Percentiles rank a stretch among this genome's conserved stretches.
phyloP scores from a whole-genome alignment of 2,888 invertebrate species.

The Iselma pallidipennis region DNA sequence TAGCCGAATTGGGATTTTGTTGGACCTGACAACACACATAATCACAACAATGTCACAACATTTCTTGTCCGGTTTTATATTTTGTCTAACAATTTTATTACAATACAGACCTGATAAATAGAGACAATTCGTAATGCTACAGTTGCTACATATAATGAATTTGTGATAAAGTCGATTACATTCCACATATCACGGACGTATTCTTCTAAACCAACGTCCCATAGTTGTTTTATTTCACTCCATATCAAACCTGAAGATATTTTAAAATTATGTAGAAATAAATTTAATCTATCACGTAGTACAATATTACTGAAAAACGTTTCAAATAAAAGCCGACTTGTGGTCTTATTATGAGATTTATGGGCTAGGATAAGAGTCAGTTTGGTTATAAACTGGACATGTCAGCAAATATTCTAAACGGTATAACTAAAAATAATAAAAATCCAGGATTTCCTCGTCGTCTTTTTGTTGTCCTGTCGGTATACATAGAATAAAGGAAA shows the following conservation, averaged over 20 bases:
- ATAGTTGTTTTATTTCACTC: conserved; percentile 98
- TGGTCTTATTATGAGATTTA: no score
- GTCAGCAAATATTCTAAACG: no score
- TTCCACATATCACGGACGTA: conserved; percentile 99
- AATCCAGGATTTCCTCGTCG: no score
- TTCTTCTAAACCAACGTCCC: conserved; percentile 96
- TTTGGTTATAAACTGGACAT: no score
- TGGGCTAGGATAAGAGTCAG: no score
- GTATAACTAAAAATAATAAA: no score
- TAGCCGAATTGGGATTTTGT: conserved; percentile 40
- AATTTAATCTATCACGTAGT: no score
- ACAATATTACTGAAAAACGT: no score
- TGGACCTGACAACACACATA: conserved; percentile 40
- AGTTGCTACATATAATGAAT: conserved; percentile 96
- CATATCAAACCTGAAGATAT: conserved; percentile 83
- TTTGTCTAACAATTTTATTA: neutral
- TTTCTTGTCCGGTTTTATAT: neutral
- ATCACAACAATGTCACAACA: neutral
- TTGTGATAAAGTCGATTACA: conserved; percentile 98
- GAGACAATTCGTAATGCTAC: conserved; percentile 93
- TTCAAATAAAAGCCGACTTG: no score
- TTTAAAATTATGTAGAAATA: neutral
- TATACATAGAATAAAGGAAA: no score
- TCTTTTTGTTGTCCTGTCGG: no score
- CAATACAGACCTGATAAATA: conserved; percentile 79